Conservation (phyloP, 2,888 invertebrate species). For the Parapristionchus giblindavisi region DNA sequence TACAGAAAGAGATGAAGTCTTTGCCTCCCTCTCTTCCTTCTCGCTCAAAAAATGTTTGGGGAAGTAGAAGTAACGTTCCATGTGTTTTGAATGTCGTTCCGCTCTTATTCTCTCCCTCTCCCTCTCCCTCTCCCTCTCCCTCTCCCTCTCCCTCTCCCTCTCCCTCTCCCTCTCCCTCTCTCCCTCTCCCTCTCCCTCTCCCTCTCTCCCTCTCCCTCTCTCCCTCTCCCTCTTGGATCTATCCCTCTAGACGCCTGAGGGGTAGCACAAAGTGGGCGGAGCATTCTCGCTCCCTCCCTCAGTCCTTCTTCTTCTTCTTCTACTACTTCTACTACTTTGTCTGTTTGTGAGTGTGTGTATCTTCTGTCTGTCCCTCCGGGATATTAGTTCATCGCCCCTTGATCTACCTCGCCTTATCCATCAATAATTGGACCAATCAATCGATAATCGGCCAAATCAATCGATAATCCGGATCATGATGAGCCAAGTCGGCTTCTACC, state of each 20-base stretch:
- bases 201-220: conserved; percentile 20
- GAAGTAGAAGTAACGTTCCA: conserved; percentile 17
- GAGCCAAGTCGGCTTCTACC: conserved; percentile 46
- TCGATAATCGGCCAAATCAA: too few relatives aligned
- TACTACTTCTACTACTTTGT: conserved; percentile 19
- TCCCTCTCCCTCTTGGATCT: neutral
- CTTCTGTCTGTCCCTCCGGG: neutral
- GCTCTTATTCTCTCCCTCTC: neutral
- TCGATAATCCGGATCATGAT: conserved; percentile 10
- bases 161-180: neutral
- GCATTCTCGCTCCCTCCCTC: neutral
- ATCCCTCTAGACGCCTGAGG: conserved; percentile 23
- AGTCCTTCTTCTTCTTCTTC: conserved; percentile 16
- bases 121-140: conserved; percentile 4
- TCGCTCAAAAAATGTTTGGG: neutral
- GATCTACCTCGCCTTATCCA: neutral
- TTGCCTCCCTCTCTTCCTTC: neutral
- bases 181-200: neutral
- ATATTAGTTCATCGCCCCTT: too few relatives aligned
- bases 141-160: conserved; percentile 34
- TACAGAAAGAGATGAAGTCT: too few relatives aligned
- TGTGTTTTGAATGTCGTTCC: conserved; percentile 35
- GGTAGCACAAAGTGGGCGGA: conserved; percentile 41
- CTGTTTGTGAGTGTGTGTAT: conserved; percentile 2
- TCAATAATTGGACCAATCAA: neutral